Conservation (phyloP, 2,888 invertebrate species). For the Zaprionus bogoriensis region DNA sequence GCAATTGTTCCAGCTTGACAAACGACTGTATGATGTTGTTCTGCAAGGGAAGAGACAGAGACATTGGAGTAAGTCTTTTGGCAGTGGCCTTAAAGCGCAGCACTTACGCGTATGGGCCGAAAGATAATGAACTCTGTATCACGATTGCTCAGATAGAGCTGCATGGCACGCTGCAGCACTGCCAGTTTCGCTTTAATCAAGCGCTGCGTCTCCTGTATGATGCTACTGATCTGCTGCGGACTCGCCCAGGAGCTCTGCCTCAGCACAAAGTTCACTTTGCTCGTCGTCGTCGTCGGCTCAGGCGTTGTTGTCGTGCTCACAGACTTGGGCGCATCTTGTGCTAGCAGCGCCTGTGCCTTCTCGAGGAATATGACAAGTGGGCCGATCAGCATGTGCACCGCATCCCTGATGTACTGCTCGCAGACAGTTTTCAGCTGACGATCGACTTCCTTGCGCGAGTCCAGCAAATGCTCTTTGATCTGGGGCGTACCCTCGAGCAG, state of each 20-base stretch:
- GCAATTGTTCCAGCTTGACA: constrained; percentile 91
- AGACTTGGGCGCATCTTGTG: constrained; percentile 28
- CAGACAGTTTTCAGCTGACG: constrained; percentile 94
- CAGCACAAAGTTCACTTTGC: constrained; percentile 77
- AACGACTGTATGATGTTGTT: constrained; percentile 95
- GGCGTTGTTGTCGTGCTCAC: constrained; percentile 11
- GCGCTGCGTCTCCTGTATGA: constrained; percentile 90
- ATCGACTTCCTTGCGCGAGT: constrained; percentile 98
- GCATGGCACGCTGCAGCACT: constrained; percentile 93
- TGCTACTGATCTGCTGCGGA: constrained; percentile 88
- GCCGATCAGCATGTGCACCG: constrained; percentile 89
- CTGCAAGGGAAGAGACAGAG: constrained; percentile 81
- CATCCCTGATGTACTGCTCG: constrained; percentile 92
- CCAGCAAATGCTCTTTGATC: constrained; percentile 95
- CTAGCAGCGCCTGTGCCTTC: constrained; percentile 85
- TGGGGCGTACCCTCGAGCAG: constrained; percentile 95
- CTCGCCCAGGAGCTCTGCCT: constrained; percentile 86
- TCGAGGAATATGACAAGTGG: constrained; percentile 89
- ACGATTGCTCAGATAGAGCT: constrained; percentile 96
- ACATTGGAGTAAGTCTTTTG: not conserved
- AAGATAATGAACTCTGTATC: constrained; percentile 99
- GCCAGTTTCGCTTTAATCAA: constrained; percentile 91
- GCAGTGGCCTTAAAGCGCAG: not conserved
- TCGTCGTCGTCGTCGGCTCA: constrained; percentile 31
- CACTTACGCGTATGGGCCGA: constrained; percentile 92